Conservation (phyloP, 2,888 invertebrate species). For the Drosophila trichaetosa region DNA sequence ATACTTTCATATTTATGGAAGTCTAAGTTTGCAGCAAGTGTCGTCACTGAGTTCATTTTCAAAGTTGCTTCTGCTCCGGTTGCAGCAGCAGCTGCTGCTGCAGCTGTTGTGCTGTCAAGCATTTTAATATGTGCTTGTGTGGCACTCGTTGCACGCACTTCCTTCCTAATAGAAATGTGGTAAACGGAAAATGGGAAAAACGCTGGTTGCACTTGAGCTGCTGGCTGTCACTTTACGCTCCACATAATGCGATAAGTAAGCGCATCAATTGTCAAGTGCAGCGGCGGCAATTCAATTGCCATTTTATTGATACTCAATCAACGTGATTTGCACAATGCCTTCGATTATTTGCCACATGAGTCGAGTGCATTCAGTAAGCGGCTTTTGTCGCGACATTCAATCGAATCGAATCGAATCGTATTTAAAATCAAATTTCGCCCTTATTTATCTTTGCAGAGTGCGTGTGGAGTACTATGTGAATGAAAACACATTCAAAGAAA, state of each 20-base stretch:
- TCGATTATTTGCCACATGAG: slow-evolving; percentile 23
- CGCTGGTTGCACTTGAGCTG: slow-evolving; percentile 6
- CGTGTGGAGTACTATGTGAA: slow-evolving; percentile 99
- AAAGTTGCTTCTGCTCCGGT: background rate
- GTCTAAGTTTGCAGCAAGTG: slow-evolving; percentile 5
- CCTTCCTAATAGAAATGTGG: slow-evolving; percentile 16
- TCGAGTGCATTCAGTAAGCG: slow-evolving; percentile 37
- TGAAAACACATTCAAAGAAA: slow-evolving; percentile 99
- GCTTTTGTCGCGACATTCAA: slow-evolving; percentile 24
- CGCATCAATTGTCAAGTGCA: slow-evolving; percentile 73
- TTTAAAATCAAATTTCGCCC: background rate
- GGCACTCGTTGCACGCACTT: slow-evolving; percentile 43
- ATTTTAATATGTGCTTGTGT: slow-evolving; percentile 43
- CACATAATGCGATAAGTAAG: slow-evolving; percentile 70
- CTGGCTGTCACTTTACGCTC: slow-evolving; percentile 24
- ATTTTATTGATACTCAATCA: slow-evolving; percentile 39
- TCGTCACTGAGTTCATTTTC: slow-evolving; percentile 14
- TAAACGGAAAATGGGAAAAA: background rate
- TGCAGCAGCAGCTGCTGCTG: slow-evolving; percentile 2
- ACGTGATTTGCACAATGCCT: slow-evolving; percentile 32
- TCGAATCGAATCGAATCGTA: slow-evolving; percentile 10
- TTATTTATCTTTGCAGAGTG: slow-evolving; percentile 90
- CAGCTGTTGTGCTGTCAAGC: slow-evolving; percentile 2
- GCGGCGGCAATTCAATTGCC: slow-evolving; percentile 46
- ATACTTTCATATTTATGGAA: background rate